These are phyloP conservation scores for Ennomos fuscantarius DNA, from an alignment of 2,888 invertebrate species.

Conservation along the genomic window DNA sequence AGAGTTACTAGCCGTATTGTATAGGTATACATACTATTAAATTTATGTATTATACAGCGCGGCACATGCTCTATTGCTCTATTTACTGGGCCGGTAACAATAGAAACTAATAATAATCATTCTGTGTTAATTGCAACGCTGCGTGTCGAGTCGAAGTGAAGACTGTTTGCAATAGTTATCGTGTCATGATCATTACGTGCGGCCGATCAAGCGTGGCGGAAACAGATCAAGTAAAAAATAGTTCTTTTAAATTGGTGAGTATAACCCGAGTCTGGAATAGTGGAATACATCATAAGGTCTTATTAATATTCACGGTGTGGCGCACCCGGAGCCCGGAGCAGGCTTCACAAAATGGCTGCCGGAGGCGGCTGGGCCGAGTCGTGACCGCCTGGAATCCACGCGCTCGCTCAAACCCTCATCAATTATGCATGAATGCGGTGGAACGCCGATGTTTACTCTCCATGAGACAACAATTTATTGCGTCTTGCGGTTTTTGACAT, in stretches of 20 bases:
- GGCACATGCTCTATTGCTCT: conserved; percentile 80
- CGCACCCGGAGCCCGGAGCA: conserved; percentile 68
- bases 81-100: conserved; percentile 75
- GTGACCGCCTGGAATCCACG: conserved; percentile 82
- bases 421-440: conserved; percentile 84
- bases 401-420: conserved; percentile 80
- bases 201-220: conserved; percentile 61
- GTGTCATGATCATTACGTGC: conserved; percentile 66
- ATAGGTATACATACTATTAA: conserved; percentile 50
- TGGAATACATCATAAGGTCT: conserved; percentile 62
- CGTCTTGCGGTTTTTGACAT: conserved; percentile 83
- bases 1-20: conserved; percentile 73
- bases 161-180: conserved; percentile 62
- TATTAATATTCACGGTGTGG: conserved; percentile 76
- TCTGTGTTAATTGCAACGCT: conserved; percentile 71
- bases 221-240: conserved; percentile 52
- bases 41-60: conserved; percentile 69
- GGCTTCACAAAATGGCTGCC: conserved; percentile 83
- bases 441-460: conserved; percentile 82
- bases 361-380: conserved; percentile 71
- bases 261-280: conserved; percentile 52
- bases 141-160: conserved; percentile 63
- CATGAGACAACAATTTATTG: conserved; percentile 82
- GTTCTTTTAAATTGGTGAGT: conserved; percentile 54
- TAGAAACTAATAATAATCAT: conserved; percentile 79